Evolutionary conservation across 2,797 vertebrate species (phyloP).

Genomic region (Sebastes dallii): DNA sequence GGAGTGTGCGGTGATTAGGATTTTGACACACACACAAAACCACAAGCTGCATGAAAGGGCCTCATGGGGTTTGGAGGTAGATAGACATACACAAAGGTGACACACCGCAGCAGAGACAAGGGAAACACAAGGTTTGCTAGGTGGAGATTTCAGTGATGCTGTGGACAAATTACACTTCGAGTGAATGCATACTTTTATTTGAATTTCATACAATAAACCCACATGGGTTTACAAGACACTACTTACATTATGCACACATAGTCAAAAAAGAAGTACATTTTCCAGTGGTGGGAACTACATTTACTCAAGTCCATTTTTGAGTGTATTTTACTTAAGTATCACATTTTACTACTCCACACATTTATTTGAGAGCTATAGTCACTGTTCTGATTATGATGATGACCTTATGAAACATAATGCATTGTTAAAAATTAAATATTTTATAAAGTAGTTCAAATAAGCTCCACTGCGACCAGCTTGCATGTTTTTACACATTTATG

Average conservation of each 20-base stretch:
- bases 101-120: constrained; percentile 37
- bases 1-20: constrained; percentile 60
- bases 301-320: not conserved
- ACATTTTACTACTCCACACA: not conserved
- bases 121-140: not conserved
- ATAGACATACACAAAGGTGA: constrained; percentile 53
- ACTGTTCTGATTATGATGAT: not conserved
- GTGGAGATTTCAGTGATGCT: not conserved
- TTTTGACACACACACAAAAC: constrained; percentile 69
- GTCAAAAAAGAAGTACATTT: not conserved
- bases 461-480: not conserved
- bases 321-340: not conserved
- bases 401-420: not conserved
- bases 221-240: not conserved
- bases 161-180: not conserved
- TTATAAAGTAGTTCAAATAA: not conserved
- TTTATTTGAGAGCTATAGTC: not conserved
- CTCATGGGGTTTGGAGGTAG: constrained; percentile 58
- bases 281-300: not conserved
- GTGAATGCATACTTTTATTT: not conserved
- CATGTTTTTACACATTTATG: not conserved
- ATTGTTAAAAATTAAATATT: not conserved
- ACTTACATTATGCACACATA: not conserved
- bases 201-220: not conserved
- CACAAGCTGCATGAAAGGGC: constrained; percentile 41